Evolutionary conservation across 2,888 invertebrate species (phyloP).

Genomic region (Macrophya annulata): DNA sequence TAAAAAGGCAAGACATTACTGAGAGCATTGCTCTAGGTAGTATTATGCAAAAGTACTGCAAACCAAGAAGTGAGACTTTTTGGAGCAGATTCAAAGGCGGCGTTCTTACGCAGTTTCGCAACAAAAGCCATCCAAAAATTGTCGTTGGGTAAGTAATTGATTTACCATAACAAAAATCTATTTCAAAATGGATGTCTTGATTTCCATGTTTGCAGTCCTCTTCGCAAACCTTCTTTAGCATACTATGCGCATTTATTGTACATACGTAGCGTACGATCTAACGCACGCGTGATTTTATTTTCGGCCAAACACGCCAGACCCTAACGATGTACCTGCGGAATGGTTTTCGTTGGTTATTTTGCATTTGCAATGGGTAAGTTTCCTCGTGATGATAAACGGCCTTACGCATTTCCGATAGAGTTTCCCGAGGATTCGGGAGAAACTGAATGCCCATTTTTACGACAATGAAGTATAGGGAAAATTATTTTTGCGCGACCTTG

Average conservation of each 20-base stretch:
- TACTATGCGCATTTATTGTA: background rate
- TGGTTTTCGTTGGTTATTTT: conserved; percentile 14
- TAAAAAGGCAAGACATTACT: conserved; percentile 56
- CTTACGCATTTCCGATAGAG: background rate
- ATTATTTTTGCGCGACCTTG: background rate
- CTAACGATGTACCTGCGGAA: conserved; percentile 19
- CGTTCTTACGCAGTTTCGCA: conserved; percentile 66
- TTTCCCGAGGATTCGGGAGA: background rate
- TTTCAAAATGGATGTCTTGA: background rate
- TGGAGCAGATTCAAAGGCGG: conserved; percentile 70
- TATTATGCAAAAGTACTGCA: conserved; percentile 59
- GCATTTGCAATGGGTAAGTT: background rate
- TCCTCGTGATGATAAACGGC: background rate
- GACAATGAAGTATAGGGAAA: background rate
- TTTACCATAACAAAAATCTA: background rate
- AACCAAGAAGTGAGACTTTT: conserved; percentile 56
- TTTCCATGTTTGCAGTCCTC: background rate
- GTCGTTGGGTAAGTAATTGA: conserved; percentile 65
- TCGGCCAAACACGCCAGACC: conserved; percentile 44
- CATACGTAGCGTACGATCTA: conserved; percentile 32
- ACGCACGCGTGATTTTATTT: conserved; percentile 55
- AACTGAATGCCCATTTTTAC: background rate
- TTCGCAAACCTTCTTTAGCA: too few species aligned
- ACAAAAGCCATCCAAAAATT: conserved; percentile 65
- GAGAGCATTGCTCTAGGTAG: conserved; percentile 57